Evolutionary conservation across 2,888 invertebrate species (phyloP).

Genomic region (Amphipoea lucens): DNA sequence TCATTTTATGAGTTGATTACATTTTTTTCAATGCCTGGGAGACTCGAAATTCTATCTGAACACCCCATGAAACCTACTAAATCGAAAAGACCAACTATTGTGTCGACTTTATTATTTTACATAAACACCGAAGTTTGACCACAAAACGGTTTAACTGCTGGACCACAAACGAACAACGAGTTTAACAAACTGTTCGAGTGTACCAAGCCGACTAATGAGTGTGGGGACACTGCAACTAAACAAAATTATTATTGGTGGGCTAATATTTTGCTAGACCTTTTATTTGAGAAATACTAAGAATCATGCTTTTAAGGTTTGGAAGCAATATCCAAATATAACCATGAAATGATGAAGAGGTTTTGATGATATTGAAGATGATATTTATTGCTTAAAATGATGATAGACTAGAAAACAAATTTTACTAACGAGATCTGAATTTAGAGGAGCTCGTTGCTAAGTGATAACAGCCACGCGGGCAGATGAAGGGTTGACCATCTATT

Average conservation of each 20-base stretch:
- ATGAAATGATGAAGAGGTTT: background rate
- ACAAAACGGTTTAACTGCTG: constrained; percentile 48
- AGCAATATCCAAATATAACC: background rate
- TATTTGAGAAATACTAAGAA: background rate
- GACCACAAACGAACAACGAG: constrained; percentile 43
- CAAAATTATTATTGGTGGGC: constrained; percentile 35
- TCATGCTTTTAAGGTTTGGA: background rate
- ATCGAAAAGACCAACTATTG: constrained; percentile 4
- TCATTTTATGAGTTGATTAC: background rate
- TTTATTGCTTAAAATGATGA: no score
- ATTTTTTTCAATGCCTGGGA: background rate
- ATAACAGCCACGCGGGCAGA: no score
- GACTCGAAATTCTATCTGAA: background rate
- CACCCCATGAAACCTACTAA: constrained; percentile 2
- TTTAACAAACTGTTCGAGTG: constrained; percentile 55
- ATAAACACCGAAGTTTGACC: constrained; percentile 55
- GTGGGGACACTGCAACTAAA: constrained; percentile 34
- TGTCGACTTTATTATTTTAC: constrained; percentile 47
- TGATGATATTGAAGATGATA: background rate
- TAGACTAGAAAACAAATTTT: no score
- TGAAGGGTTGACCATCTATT: no score
- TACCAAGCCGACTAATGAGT: constrained; percentile 49
- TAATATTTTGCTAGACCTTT: background rate
- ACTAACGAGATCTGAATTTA: no score
- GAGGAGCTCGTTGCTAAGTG: no score